Evolutionary conservation across 2,113 vertebrate genomes (phyloP), one percentile per base, ranked within the genome.

Genomic region (Mastomys natalensis): DNA sequence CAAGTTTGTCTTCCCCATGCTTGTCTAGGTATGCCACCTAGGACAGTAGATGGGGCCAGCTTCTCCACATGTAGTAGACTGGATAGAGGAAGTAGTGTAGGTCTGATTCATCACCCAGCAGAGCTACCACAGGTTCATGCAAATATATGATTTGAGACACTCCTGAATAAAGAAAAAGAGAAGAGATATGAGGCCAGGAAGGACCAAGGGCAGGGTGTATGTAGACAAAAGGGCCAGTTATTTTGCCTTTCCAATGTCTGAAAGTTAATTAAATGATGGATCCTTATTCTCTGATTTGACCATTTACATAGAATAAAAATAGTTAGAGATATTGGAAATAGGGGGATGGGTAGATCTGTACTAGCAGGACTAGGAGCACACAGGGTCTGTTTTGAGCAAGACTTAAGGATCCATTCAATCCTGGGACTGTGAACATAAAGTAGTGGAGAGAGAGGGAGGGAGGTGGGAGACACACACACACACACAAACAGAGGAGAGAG

Each of bases 1-100:
- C 15, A 31, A 73, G 53, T 17, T 87, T 51, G 10, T 81, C 72
- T 2, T 92, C 48, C 53, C 84, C 45, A 43, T 43, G 7, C 34
- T 51, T 31, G n/a, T 92, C 73, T 51, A 68, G 34, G 15, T 89
- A 45, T 7, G 51, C 1, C 51, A 51, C 55, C 55, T 55, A 0
- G 0, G 62, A 4, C 45, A 40, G 48, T 3, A 0, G 77, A 10
- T 0, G 58, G 16, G 2, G 87, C 74, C 74, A 48, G 74, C 19
- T 77, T 77, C 74, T 77, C 43, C 43, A 48, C 12, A 48, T 48
- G 74, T 16, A 40, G 17, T 72, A 19, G 70, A 40, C 37, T 21
- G 17, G 70, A 37, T 7, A 72, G 17, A n/a, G 70, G 70, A 72
- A 72, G 70, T 7, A 40, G 70, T 13, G 3, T 10, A n/a, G 7